Evolutionary conservation across 2,113 vertebrate genomes (phyloP).

Genomic region (Microtus oregoni): DNA sequence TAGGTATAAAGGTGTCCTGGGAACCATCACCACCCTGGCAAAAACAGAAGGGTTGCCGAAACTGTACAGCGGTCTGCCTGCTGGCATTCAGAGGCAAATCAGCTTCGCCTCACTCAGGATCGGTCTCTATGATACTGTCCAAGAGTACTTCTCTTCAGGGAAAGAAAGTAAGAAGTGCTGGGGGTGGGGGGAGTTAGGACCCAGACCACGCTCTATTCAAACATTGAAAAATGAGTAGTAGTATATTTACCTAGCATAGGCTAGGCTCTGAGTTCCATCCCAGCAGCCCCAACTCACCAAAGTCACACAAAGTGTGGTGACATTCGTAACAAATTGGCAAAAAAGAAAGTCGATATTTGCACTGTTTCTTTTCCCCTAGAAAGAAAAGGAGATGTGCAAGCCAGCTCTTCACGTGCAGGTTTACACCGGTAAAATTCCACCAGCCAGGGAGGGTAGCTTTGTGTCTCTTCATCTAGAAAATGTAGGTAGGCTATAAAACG

Average conservation of each 20-base stretch:
- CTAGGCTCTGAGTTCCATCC: not conserved
- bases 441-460: not conserved
- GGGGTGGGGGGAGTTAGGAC: not conserved
- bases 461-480: not conserved
- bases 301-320: not conserved
- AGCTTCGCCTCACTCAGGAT: conserved; percentile 92
- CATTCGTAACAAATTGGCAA: not conserved
- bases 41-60: conserved; percentile 89
- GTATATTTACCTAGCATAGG: not conserved
- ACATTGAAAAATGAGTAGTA: not conserved
- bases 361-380: not conserved
- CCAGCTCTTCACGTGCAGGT: not conserved
- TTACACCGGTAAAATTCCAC: not conserved
- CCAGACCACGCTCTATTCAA: not conserved
- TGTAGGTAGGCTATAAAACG: not conserved
- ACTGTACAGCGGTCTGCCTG: conserved; percentile 91
- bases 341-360: not conserved
- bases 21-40: conserved; percentile 91
- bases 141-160: conserved; percentile 88
- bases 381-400: not conserved
- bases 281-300: too few species aligned
- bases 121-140: conserved; percentile 91
- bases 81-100: conserved; percentile 91
- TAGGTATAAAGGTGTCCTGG: conserved; percentile 91
- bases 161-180: conserved; percentile 84